Evolutionary conservation across 1,140 invertebrate species (phyloP).

Genomic region (Ruditapes philippinarum): DNA sequence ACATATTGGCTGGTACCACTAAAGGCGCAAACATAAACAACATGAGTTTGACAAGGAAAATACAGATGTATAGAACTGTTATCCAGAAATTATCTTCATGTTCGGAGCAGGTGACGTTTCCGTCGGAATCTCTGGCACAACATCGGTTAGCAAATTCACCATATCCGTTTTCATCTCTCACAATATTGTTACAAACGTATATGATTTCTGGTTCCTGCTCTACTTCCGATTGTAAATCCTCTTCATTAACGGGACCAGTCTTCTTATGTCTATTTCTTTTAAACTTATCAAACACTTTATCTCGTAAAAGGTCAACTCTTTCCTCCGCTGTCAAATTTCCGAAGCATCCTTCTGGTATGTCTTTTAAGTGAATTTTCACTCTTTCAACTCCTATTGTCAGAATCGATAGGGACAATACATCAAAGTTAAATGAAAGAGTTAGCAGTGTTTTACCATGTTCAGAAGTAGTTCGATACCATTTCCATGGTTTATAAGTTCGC

Average conservation of each 20-base stretch:
- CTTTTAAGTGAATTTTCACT: slow-evolving; percentile 72
- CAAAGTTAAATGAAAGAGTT: slow-evolving; percentile 85
- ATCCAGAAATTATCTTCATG: slow-evolving; percentile 83
- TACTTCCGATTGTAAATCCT: slow-evolving; percentile 51
- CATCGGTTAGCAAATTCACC: slow-evolving; percentile 82
- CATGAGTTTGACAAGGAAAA: slow-evolving; percentile 80
- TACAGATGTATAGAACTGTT: slow-evolving; percentile 81
- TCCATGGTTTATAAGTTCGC: slow-evolving; percentile 78
- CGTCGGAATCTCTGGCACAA: slow-evolving; percentile 73
- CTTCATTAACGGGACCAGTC: slow-evolving; percentile 57
- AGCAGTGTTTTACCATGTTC: slow-evolving; percentile 84
- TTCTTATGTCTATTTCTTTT: slow-evolving; percentile 45
- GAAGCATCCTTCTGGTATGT: slow-evolving; percentile 82
- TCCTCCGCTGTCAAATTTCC: slow-evolving; percentile 70
- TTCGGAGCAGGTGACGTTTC: slow-evolving; percentile 73
- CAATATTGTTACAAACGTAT: slow-evolving; percentile 83
- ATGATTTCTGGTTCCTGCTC: slow-evolving; percentile 37
- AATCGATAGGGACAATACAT: slow-evolving; percentile 84
- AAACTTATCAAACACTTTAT: slow-evolving; percentile 78
- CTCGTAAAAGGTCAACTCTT: slow-evolving; percentile 72
- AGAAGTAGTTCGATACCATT: slow-evolving; percentile 82
- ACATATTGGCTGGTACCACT: slow-evolving; percentile 80
- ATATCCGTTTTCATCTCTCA: slow-evolving; percentile 73
- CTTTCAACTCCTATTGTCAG: slow-evolving; percentile 81
- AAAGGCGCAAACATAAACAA: slow-evolving; percentile 83